phyloP scores from a whole-genome alignment of 2,113 vertebrate genomes.

The zebrafish (Danio rerio) region GRCz12tu NC_133192.1:17735001-17735500 shows the following conservation, averaged over 20 bases:
- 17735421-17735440: background rate
- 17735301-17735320: slow-evolving; percentile 28
- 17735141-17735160: background rate
- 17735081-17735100: background rate
- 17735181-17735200: slow-evolving; percentile 1
- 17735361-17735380: background rate
- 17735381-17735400: slow-evolving; percentile 1
- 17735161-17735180: background rate
- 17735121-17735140: slow-evolving; percentile 28
- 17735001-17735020: slow-evolving; percentile 12
- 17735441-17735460: slow-evolving; percentile 2
- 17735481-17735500: too few relatives aligned
- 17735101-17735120: slow-evolving; percentile 1
- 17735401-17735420: slow-evolving; percentile 10
- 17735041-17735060: background rate
- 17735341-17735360: slow-evolving; percentile 19
- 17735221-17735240: background rate
- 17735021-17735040: slow-evolving; percentile 29
- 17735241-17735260: background rate
- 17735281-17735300: background rate
- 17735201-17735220: slow-evolving; percentile 19
- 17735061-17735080: slow-evolving; percentile 16
- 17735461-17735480: too few relatives aligned
- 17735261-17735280: background rate
- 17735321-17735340: background rate